A percentile compares a stretch with the other conserved stretches of the same genome.
Conservation (phyloP, 2,888 invertebrate species). For the Eumerus sabulonum region DNA sequence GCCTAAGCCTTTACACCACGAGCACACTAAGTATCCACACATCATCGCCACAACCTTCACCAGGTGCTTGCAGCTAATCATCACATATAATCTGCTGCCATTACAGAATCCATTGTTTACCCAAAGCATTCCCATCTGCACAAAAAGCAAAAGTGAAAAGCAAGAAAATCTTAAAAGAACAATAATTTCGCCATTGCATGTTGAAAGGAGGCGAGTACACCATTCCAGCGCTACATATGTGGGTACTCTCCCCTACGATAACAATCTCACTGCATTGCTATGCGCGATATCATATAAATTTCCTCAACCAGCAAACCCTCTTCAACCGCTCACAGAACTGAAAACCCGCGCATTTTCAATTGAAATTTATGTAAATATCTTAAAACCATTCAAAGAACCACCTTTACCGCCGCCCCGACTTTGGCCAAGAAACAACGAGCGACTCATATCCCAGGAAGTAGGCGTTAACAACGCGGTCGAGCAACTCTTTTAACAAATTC, state of each 20-base stretch:
- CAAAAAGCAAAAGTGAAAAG: slow-evolving; percentile 4
- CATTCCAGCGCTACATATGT: slow-evolving; percentile 29
- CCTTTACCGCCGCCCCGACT: too few relatives aligned
- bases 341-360: slow-evolving; percentile 29
- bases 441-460: slow-evolving; percentile 48
- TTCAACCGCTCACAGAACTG: background rate
- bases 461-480: slow-evolving; percentile 55
- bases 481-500: slow-evolving; percentile 39
- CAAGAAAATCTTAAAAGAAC: slow-evolving; percentile 36
- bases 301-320: background rate
- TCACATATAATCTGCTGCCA: slow-evolving; percentile 27
- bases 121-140: slow-evolving; percentile 14
- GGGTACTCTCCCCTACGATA: slow-evolving; percentile 27
- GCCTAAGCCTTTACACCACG: too few relatives aligned
- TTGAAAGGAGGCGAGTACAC: slow-evolving; percentile 52
- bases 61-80: slow-evolving; percentile 11
- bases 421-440: slow-evolving; percentile 7
- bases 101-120: slow-evolving; percentile 33
- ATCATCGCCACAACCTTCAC: slow-evolving; percentile 1
- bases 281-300: slow-evolving; percentile 42
- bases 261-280: slow-evolving; percentile 41
- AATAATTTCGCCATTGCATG: slow-evolving; percentile 65
- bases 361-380: slow-evolving; percentile 62
- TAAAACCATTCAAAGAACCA: background rate
- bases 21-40: background rate